A percentile compares a stretch with the other conserved stretches of the same genome.
phyloP scores from a whole-genome alignment of 2,113 vertebrate genomes.

The Notarius quadriscutis region DNA sequence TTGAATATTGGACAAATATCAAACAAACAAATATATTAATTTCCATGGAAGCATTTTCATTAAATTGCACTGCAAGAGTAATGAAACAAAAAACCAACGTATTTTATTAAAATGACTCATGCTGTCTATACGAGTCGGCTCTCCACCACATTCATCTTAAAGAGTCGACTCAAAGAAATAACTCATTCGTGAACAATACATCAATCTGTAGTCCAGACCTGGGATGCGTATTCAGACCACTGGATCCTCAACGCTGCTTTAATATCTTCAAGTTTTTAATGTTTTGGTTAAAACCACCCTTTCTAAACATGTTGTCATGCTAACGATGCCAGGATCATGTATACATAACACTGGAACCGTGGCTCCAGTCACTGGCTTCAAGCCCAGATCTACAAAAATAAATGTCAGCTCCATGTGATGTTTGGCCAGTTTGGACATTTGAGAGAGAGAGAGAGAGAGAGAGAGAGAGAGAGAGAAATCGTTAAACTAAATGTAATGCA shows the following conservation, averaged over 20 bases:
- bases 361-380: background rate
- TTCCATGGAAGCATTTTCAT: background rate
- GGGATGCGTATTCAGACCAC: background rate
- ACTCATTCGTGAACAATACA: background rate
- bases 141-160: background rate
- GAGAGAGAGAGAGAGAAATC: slow-evolving; percentile 22
- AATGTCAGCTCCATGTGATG: slow-evolving; percentile 48
- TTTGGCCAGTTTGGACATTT: slow-evolving; percentile 14
- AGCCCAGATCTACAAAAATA: slow-evolving; percentile 35
- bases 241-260: background rate
- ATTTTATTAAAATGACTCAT: background rate
- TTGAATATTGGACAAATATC: background rate
- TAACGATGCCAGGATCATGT: background rate
- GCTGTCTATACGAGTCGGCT: background rate
- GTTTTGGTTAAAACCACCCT: background rate
- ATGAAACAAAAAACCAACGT: background rate
- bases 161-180: background rate
- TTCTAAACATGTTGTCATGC: background rate
- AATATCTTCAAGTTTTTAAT: background rate
- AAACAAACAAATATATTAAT: background rate
- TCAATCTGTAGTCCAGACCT: background rate
- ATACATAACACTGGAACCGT: slow-evolving; percentile 7
- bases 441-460: slow-evolving; percentile 24
- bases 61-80: background rate
- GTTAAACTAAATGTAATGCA: slow-evolving; percentile 54